Percentiles rank a stretch among this genome's conserved stretches.
phyloP scores from a whole-genome alignment of 2,888 invertebrate species.

The Drosophila fulvimacula region DNA sequence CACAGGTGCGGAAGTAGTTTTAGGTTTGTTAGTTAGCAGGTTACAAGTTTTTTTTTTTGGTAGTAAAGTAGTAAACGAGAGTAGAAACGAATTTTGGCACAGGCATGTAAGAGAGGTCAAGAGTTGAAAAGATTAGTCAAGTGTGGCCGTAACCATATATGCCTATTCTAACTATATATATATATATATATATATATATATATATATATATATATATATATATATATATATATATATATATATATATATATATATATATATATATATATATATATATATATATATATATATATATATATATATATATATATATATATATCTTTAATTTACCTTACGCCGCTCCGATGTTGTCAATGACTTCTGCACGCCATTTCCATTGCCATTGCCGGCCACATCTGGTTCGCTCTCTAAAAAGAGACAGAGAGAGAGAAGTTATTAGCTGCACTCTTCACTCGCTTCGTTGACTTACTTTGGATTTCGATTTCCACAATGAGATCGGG shows the following conservation, averaged over 20 bases:
- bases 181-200: background rate
- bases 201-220: background rate
- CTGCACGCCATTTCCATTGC: conserved; percentile 86
- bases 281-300: background rate
- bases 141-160: conserved; percentile 5
- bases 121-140: conserved; percentile 50
- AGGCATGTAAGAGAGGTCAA: conserved; percentile 66
- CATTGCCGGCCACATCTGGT: conserved; percentile 41
- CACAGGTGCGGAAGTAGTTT: conserved; percentile 35
- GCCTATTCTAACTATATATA: background rate
- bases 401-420: conserved; percentile 49
- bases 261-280: background rate
- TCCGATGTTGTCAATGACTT: conserved; percentile 93
- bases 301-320: background rate
- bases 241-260: background rate
- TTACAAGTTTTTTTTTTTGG: conserved; percentile 11
- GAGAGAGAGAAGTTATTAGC: background rate
- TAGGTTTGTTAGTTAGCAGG: conserved; percentile 58
- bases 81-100: conserved; percentile 59
- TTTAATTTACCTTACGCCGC: conserved; percentile 87
- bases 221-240: background rate
- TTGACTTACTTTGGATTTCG: conserved; percentile 86
- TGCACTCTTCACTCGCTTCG: background rate
- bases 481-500: conserved; percentile 84
- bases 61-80: conserved; percentile 27